A percentile compares a stretch with the other conserved stretches of the same genome.
phyloP scores from a whole-genome alignment of 2,888 invertebrate genomes.

The Scotopteryx bipunctaria region DNA sequence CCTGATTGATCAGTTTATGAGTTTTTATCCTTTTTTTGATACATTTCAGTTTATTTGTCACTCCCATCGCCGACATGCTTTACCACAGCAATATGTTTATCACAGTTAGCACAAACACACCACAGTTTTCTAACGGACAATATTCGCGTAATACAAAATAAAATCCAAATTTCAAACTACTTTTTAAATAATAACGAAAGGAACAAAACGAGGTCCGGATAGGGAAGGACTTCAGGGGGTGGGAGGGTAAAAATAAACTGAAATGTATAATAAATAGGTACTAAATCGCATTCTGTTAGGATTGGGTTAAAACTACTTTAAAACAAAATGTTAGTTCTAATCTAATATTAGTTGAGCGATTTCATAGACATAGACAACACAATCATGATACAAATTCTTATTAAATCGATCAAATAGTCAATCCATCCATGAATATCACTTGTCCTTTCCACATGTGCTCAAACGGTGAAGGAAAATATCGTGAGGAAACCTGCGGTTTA shows the following conservation, averaged over 20 bases:
- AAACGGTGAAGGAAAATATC: too few relatives aligned
- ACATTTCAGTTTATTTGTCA: constrained; percentile 81
- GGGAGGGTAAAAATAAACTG: constrained; percentile 77
- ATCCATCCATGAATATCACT: neutral
- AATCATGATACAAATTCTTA: too few relatives aligned
- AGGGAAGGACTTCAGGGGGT: constrained; percentile 39
- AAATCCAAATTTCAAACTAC: constrained; percentile 33
- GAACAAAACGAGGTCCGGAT: constrained; percentile 48
- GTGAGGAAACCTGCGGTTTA: too few relatives aligned
- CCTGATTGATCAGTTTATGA: neutral
- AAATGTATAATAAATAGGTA: constrained; percentile 81
- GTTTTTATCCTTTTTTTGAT: constrained; percentile 46
- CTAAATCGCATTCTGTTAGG: constrained; percentile 77
- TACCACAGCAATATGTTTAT: constrained; percentile 45
- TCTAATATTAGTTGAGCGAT: constrained; percentile 47
- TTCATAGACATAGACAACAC: too few relatives aligned
- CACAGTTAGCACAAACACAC: constrained; percentile 71
- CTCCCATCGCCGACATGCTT: constrained; percentile 63
- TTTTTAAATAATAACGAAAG: constrained; percentile 27
- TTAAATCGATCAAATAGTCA: too few relatives aligned
- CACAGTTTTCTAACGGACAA: constrained; percentile 43
- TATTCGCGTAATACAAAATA: constrained; percentile 18
- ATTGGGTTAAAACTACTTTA: constrained; percentile 54
- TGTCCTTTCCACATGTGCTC: too few relatives aligned
- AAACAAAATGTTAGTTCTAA: constrained; percentile 45